Conservation (phyloP, 2,113 vertebrate genomes). For the Xiphophorus couchianus region DNA sequence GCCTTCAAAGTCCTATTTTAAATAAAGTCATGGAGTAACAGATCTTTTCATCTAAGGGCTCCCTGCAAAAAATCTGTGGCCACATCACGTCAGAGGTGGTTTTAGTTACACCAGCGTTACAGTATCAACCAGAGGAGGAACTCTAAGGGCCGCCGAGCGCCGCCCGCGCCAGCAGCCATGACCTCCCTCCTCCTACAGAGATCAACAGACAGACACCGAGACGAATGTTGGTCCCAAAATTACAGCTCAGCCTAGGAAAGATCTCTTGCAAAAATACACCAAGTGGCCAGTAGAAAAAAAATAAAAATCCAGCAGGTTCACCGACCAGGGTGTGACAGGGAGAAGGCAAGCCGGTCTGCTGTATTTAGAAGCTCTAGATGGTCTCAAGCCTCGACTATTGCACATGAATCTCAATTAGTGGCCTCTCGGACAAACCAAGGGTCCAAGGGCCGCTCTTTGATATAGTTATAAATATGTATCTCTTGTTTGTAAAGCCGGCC, state of each 20-base stretch:
- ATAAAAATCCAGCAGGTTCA: slow-evolving; percentile 52
- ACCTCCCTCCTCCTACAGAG: slow-evolving; percentile 48
- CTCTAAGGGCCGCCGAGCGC: slow-evolving; percentile 23
- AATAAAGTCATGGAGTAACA: background rate
- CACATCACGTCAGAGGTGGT: slow-evolving; percentile 19
- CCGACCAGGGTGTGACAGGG: slow-evolving; percentile 48
- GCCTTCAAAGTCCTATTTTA: background rate
- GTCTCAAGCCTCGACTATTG: slow-evolving; percentile 55
- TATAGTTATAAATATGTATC: slow-evolving; percentile 71
- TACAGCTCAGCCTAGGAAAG: slow-evolving; percentile 78
- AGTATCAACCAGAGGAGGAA: slow-evolving; percentile 31
- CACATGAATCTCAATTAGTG: slow-evolving; percentile 66
- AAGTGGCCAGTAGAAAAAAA: slow-evolving; percentile 55
- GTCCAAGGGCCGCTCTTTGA: slow-evolving; percentile 66
- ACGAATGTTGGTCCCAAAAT: slow-evolving; percentile 72
- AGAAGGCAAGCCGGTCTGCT: slow-evolving; percentile 48
- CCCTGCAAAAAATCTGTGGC: background rate
- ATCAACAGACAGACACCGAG: slow-evolving; percentile 57
- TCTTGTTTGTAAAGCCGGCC: slow-evolving; percentile 69
- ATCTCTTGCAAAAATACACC: slow-evolving; percentile 80
- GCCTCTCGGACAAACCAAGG: slow-evolving; percentile 54
- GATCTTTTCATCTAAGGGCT: slow-evolving; percentile 1
- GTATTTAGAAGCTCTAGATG: slow-evolving; percentile 72
- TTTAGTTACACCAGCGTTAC: background rate
- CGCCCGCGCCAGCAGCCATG: slow-evolving; percentile 54